Percentiles rank a stretch among this genome's conserved stretches.
phyloP scores from a whole-genome alignment of 2,888 invertebrate genomes.

The Pherbina coryleti region DNA sequence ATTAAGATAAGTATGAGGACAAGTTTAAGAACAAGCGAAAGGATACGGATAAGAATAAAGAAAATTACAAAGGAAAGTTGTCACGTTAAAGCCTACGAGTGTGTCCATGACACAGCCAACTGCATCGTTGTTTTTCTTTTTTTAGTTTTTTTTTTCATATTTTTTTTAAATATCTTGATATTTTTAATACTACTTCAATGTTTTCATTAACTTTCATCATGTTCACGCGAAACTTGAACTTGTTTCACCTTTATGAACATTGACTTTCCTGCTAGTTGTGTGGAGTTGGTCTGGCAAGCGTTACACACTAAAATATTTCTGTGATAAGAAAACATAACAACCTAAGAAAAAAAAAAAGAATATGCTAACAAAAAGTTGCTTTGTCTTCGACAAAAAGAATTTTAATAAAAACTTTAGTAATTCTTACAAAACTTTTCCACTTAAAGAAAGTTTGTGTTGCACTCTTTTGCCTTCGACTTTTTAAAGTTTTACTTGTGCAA shows the following conservation, averaged over 20 bases:
- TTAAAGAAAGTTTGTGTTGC: slow-evolving; percentile 14
- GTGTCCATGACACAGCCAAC: too few species aligned
- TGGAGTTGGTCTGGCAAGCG: not conserved
- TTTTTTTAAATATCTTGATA: too few species aligned
- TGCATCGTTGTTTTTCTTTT: too few species aligned
- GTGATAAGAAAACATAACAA: not conserved
- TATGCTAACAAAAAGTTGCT: not conserved
- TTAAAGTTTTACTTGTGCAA: not conserved
- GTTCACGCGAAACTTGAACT: not conserved
- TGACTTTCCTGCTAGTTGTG: not conserved
- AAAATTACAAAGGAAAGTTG: too few species aligned
- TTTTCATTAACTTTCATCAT: too few species aligned
- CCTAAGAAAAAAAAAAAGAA: not conserved
- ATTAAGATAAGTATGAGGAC: too few species aligned
- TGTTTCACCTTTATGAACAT: not conserved
- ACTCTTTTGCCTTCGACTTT: not conserved
- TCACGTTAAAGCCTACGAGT: too few species aligned
- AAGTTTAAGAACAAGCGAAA: too few species aligned
- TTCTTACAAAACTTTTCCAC: slow-evolving; percentile 33
- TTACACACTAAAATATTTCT: slow-evolving; percentile 6
- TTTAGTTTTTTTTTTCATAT: too few species aligned
- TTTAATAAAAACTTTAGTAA: slow-evolving; percentile 28
- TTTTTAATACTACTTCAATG: too few species aligned
- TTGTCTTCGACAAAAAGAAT: not conserved
- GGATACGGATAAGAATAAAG: too few species aligned